Evolutionary conservation across 2,113 vertebrate genomes (phyloP), one percentile per base, ranked within the genome.

Genomic region (Atractosteus spatula): DNA sequence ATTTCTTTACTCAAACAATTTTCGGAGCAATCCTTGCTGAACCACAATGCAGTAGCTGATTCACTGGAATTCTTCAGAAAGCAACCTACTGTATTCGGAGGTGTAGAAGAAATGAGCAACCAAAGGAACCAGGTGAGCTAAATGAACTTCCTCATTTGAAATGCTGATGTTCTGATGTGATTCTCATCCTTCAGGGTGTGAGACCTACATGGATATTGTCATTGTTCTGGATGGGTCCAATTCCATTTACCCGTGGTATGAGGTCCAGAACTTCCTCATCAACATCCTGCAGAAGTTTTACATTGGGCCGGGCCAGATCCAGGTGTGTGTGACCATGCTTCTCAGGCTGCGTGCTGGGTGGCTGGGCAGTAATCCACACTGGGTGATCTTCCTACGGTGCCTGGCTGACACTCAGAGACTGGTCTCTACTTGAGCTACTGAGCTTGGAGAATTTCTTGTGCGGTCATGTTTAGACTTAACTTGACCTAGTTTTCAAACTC

Each of bases 171-270:
- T 45, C n/a, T 66, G 41, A 29, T 74, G 41, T 69, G 8, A 55
- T 76, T 74, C 76, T 72, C 47, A 51, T 51, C 47, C 17, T 43
- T 0, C 81, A 99, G 97, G 95, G 57, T 99, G 97, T 86, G 97
- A 98, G 87, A 98, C 96, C 0, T 97, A 96, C 86, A 98, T 98
- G 95, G 97, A 99, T 82, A 98, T 99, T 6, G 84, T 99, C 74
- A 99, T 99, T 0, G 96, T 98, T 8, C 86, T 99, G 87, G 97
- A 99, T 0, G 97, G 97, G 5, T 99, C 97, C 68, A 99, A 99
- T 87, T 99, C 97, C 83, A 99, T 99, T 62, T 99, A 99, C 54
- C 97, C 97, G 0, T 99, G 97, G 97, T 94, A 93, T 5, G 97
- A 99, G 74, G 97, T 99, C n/a, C 96, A 94, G 74, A 88, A 96